These are phyloP conservation scores for Papilio helenus DNA, from an alignment of 1,140 invertebrate species.

Conservation along the genomic window DNA sequence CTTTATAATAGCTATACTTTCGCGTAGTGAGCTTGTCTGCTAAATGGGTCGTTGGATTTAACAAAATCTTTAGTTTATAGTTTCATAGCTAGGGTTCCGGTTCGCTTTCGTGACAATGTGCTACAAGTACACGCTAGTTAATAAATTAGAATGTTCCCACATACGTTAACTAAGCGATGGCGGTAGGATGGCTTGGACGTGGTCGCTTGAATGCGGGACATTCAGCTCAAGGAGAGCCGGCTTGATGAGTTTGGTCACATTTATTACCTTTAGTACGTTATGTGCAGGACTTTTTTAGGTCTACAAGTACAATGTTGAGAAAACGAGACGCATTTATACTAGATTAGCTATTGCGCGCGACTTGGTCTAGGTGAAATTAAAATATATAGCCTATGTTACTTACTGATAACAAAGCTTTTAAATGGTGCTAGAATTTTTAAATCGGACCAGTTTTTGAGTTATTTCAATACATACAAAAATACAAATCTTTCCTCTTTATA, in stretches of 20 bases:
- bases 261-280: slow-evolving; percentile 15
- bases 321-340: not conserved
- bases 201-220: slow-evolving; percentile 14
- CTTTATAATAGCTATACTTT: not conserved
- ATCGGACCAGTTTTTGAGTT: too few relatives aligned
- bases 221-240: slow-evolving; percentile 27
- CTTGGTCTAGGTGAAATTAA: too few relatives aligned
- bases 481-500: too few relatives aligned
- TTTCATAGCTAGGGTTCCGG: not conserved
- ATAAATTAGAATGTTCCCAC: slow-evolving; percentile 35
- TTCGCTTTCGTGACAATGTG: not conserved
- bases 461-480: too few relatives aligned
- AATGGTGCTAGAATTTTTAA: too few relatives aligned
- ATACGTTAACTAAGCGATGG: not conserved
- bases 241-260: slow-evolving; percentile 37
- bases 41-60: not conserved
- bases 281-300: not conserved
- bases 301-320: not conserved
- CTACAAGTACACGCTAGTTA: not conserved
- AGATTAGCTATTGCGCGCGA: too few relatives aligned
- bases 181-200: slow-evolving; percentile 25
- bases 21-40: too few relatives aligned
- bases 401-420: too few relatives aligned
- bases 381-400: too few relatives aligned
- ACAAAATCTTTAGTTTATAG: not conserved